These are phyloP conservation scores for Microctonus aethiopoides DNA, from an alignment of 2,888 invertebrate genomes.

Conservation along the genomic window DNA sequence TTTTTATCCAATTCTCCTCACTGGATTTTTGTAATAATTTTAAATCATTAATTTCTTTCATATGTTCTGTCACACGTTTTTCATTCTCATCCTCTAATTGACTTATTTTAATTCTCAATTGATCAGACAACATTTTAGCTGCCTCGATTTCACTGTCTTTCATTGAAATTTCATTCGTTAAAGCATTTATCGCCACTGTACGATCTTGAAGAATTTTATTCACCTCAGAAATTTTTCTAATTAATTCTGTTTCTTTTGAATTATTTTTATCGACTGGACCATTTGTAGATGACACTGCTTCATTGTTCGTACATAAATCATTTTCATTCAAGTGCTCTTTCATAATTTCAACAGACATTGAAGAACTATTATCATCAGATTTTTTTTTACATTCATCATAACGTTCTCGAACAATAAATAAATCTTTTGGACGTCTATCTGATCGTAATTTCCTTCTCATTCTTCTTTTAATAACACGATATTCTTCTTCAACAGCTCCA, in stretches of 20 bases:
- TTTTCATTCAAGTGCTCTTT: slow-evolving; percentile 12
- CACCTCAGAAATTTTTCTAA: slow-evolving; percentile 48
- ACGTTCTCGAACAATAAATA: not conserved
- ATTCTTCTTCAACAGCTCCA: slow-evolving; percentile 23
- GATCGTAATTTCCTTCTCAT: not conserved
- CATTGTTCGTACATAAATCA: slow-evolving; percentile 11
- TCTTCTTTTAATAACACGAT: not conserved
- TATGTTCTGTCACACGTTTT: slow-evolving; percentile 44
- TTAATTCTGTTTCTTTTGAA: slow-evolving; percentile 20
- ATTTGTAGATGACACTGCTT: not conserved
- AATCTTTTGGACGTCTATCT: not conserved
- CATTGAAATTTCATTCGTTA: slow-evolving; percentile 48
- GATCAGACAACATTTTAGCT: slow-evolving; percentile 35
- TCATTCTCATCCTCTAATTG: slow-evolving; percentile 46
- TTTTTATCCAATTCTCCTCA: slow-evolving; percentile 46
- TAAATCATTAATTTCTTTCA: slow-evolving; percentile 45
- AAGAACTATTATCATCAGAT: slow-evolving; percentile 12
- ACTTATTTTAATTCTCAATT: slow-evolving; percentile 46
- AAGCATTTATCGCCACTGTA: slow-evolving; percentile 46
- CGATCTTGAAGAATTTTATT: slow-evolving; percentile 55
- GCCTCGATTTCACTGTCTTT: slow-evolving; percentile 43
- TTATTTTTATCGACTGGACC: not conserved
- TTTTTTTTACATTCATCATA: not conserved
- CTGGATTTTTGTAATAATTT: slow-evolving; percentile 42
- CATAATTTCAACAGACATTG: slow-evolving; percentile 14